Percentiles rank a stretch among this genome's conserved stretches.
Evolutionary conservation across 2,113 vertebrate species (phyloP).

Genomic region (Zosterops pallidus): DNA sequence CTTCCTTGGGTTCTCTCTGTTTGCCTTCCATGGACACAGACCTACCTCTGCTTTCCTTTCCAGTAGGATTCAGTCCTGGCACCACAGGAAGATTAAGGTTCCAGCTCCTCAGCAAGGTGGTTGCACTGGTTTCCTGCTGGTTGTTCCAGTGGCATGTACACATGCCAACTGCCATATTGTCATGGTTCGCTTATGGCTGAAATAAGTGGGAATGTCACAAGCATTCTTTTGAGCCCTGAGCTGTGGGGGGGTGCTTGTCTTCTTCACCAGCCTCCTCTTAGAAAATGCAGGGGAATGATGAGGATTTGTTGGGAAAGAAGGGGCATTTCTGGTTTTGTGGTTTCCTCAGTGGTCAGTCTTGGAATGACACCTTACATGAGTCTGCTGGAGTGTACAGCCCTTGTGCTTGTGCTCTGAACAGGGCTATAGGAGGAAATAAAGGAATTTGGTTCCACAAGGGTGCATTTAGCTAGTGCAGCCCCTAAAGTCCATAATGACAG

Average conservation of each 20-base stretch:
- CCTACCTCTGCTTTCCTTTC: background rate
- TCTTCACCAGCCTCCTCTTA: background rate
- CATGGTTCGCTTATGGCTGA: background rate
- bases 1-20: background rate
- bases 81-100: background rate
- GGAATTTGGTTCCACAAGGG: background rate
- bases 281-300: background rate
- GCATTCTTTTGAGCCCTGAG: background rate
- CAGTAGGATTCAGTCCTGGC: background rate
- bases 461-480: background rate
- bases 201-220: background rate
- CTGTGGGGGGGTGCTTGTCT: background rate
- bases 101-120: background rate
- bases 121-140: background rate
- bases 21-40: background rate
- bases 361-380: background rate
- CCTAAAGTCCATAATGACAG: background rate
- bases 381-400: background rate
- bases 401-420: background rate
- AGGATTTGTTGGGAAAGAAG: background rate
- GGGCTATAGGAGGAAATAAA: background rate
- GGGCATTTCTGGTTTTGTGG: background rate
- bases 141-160: background rate
- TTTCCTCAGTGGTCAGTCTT: background rate
- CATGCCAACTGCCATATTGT: background rate